phyloP scores from a whole-genome alignment of 2,888 invertebrate genomes.

The Papilio protenor region DNA sequence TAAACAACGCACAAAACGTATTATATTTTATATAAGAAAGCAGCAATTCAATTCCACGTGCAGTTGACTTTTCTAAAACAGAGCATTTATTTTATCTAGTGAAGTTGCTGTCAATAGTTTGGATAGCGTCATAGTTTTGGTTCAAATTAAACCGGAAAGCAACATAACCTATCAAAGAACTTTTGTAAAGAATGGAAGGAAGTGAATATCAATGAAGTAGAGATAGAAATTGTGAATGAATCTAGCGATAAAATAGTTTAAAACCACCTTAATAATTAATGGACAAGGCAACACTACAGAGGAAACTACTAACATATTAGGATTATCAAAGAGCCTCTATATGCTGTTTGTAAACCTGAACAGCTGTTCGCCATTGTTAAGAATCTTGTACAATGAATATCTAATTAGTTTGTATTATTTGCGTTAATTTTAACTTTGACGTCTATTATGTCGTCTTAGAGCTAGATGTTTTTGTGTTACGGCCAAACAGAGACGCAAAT shows the following conservation, averaged over 20 bases:
- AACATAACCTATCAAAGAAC: neutral
- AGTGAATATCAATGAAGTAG: neutral
- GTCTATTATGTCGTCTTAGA: slow-evolving; percentile 62
- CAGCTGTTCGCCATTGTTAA: slow-evolving; percentile 25
- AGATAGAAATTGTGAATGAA: neutral
- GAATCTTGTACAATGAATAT: slow-evolving; percentile 29
- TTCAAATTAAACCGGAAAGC: neutral
- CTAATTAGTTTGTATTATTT: slow-evolving; percentile 50
- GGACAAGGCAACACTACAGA: neutral
- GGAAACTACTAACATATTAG: neutral
- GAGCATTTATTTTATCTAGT: neutral
- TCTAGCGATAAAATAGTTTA: neutral
- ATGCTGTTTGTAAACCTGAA: slow-evolving; percentile 6
- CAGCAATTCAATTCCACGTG: neutral
- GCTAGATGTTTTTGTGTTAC: slow-evolving; percentile 65
- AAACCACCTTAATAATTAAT: neutral
- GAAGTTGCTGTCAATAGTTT: neutral
- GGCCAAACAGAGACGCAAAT: slow-evolving; percentile 80
- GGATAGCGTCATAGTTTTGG: neutral
- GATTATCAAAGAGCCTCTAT: slow-evolving; percentile 48
- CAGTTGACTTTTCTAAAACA: neutral
- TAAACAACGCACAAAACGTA: slow-evolving; percentile 4
- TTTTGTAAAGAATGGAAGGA: neutral
- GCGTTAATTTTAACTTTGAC: slow-evolving; percentile 67
- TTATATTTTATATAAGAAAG: neutral